These are phyloP conservation scores for Poliocrania exsul DNA, from an alignment of 2,797 vertebrate species.

Conservation along the genomic window DNA sequence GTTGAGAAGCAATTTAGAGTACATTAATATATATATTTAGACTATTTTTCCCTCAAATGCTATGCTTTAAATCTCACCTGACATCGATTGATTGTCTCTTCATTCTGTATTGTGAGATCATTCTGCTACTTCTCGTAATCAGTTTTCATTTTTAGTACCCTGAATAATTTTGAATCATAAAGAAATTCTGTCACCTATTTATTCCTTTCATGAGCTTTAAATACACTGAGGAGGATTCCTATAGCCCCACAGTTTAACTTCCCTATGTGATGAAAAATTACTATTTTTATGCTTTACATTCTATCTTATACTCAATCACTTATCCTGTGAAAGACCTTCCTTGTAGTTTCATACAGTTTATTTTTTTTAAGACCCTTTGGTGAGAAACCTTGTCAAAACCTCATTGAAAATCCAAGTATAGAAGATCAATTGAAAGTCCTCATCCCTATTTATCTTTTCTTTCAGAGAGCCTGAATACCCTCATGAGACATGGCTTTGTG, in stretches of 20 bases:
- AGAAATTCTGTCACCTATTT: neutral
- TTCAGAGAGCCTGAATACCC: neutral
- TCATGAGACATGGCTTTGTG: neutral
- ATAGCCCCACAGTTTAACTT: neutral
- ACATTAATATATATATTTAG: neutral
- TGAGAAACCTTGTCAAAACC: neutral
- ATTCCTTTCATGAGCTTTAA: neutral
- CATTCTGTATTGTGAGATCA: neutral
- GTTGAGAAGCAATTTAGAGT: neutral
- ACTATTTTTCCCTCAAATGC: neutral
- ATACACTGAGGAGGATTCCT: neutral
- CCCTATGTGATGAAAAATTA: neutral
- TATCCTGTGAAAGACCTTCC: neutral
- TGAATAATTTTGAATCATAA: neutral
- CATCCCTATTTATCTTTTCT: neutral
- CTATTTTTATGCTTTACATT: neutral
- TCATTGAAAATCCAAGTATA: neutral
- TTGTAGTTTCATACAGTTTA: neutral
- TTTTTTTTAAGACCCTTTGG: neutral
- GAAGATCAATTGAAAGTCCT: neutral
- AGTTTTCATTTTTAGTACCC: constrained; percentile 4
- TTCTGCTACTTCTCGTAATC: neutral
- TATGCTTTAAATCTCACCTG: neutral
- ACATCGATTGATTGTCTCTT: neutral
- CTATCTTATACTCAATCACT: neutral